Evolutionary conservation across 2,888 invertebrate genomes (phyloP).

Genomic region (Tetranychus piercei): DNA sequence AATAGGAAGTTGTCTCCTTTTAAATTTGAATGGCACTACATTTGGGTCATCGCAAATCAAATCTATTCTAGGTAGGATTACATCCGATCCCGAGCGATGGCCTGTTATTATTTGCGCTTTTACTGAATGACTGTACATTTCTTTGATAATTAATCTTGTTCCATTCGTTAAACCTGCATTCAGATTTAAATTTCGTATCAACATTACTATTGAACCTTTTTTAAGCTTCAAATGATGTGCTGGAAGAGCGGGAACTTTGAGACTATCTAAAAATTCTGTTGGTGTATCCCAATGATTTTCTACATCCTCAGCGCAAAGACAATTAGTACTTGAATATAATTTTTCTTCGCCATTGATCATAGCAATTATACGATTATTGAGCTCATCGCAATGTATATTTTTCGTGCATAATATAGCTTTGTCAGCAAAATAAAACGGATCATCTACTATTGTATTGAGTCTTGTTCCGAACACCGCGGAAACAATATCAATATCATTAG

Average conservation of each 20-base stretch:
- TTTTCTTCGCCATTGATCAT: slow-evolving; percentile 11
- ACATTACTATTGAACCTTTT: slow-evolving; percentile 17
- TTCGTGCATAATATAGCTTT: slow-evolving; percentile 15
- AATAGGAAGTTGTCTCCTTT: slow-evolving; percentile 19
- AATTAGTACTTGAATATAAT: not conserved
- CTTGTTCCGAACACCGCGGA: not conserved
- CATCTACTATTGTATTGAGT: not conserved
- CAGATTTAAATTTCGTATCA: slow-evolving; percentile 18
- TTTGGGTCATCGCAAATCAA: not conserved
- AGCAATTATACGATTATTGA: slow-evolving; percentile 16
- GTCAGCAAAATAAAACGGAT: not conserved
- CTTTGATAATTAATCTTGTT: slow-evolving; percentile 7
- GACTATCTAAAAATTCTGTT: slow-evolving; percentile 18
- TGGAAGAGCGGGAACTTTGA: slow-evolving; percentile 16
- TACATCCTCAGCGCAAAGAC: not conserved
- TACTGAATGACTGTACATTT: not conserved
- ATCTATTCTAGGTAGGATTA: not conserved
- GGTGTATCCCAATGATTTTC: slow-evolving; percentile 4
- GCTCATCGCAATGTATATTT: slow-evolving; percentile 10
- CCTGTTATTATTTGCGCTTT: not conserved
- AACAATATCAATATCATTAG: not conserved
- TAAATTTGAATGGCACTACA: not conserved
- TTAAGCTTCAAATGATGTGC: slow-evolving; percentile 18
- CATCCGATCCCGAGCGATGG: not conserved
- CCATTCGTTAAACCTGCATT: slow-evolving; percentile 17